Evolutionary conservation across 2,888 invertebrate genomes (phyloP).

Genomic region (Cinara cedri): DNA sequence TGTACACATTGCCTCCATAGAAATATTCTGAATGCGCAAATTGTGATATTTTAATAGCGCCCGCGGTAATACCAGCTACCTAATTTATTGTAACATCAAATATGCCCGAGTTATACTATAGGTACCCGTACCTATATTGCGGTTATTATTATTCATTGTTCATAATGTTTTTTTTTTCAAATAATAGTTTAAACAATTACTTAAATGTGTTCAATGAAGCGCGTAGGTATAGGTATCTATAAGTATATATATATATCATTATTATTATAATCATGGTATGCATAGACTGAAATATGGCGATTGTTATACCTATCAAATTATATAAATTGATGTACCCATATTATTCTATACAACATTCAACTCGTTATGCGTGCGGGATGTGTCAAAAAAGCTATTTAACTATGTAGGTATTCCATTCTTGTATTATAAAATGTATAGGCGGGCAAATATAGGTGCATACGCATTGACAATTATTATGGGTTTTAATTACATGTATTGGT

Average conservation of each 20-base stretch:
- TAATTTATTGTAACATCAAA: neutral
- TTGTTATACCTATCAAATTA: conserved; percentile 32
- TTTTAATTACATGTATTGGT: conserved; percentile 31
- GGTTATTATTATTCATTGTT: neutral
- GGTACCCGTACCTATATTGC: too few species aligned
- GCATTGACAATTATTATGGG: neutral
- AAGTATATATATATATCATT: neutral
- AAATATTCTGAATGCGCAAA: too few species aligned
- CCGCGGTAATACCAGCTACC: too few species aligned
- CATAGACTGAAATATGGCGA: neutral
- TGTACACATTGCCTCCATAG: too few species aligned
- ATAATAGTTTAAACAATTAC: conserved; percentile 21
- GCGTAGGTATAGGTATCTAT: neutral
- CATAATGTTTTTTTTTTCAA: neutral
- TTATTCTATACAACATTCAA: neutral
- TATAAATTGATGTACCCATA: conserved; percentile 6
- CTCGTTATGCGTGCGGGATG: neutral
- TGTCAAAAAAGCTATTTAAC: conserved; percentile 21
- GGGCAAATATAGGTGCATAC: too few species aligned
- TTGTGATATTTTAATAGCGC: too few species aligned
- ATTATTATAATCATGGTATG: neutral
- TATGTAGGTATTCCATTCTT: neutral
- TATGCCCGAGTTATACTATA: neutral
- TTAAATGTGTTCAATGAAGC: conserved; percentile 23
- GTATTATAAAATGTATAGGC: neutral